These are phyloP conservation scores for Apostichopus japonicus DNA, from an alignment of 35 echinoderm and acorn worm genomes.

Conservation along the genomic window DNA sequence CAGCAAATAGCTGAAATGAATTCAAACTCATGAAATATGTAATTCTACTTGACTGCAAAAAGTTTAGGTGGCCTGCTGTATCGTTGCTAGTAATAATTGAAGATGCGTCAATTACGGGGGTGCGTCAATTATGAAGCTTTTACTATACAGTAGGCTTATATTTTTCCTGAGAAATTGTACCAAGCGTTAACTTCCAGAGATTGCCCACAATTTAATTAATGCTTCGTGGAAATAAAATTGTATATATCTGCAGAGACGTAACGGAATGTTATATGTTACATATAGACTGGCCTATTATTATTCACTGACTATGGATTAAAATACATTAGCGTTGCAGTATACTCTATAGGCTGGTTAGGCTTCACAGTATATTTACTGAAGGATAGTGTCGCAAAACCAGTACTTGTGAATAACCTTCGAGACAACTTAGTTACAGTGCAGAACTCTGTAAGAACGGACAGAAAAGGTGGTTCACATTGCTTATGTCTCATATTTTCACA, in stretches of 20 bases:
- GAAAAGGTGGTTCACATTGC: background rate
- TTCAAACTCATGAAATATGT: too few species aligned
- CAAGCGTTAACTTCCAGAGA: too few species aligned
- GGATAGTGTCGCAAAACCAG: background rate
- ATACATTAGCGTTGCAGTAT: background rate
- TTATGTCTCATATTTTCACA: background rate
- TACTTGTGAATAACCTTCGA: background rate
- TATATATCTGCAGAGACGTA: background rate
- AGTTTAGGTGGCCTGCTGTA: too few species aligned
- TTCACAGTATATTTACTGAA: background rate
- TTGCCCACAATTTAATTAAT: background rate
- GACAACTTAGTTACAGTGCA: background rate
- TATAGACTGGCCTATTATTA: background rate
- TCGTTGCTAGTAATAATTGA: too few species aligned
- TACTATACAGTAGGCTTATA: too few species aligned
- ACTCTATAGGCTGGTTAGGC: background rate
- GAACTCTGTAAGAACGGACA: background rate
- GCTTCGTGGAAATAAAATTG: background rate
- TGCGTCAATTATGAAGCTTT: too few species aligned
- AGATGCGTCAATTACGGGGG: too few species aligned
- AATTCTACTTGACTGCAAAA: too few species aligned
- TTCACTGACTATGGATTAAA: background rate
- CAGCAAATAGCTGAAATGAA: too few species aligned
- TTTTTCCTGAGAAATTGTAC: too few species aligned
- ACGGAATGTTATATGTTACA: background rate